Percentiles rank a stretch among this genome's conserved stretches.
These are phyloP conservation scores for Drosophila pseudoobscura DNA, from an alignment of 1,140 invertebrate genomes.

Conservation along the genomic window DNA sequence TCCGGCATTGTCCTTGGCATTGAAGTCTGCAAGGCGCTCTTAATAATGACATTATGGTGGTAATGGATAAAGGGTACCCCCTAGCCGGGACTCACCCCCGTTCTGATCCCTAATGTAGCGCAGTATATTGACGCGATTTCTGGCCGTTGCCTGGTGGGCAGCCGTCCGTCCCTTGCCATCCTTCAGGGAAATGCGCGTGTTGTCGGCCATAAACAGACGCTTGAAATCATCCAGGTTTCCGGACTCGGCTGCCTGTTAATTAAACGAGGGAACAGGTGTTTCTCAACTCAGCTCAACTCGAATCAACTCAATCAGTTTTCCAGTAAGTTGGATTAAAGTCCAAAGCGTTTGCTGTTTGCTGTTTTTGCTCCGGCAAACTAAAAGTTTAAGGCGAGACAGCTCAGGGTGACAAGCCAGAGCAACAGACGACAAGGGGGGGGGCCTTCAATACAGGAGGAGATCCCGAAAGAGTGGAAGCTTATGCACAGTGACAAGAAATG, in stretches of 20 bases:
- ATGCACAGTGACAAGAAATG: constrained; percentile 18
- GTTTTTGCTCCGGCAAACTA: neutral
- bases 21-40: constrained; percentile 87
- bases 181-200: constrained; percentile 86
- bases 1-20: constrained; percentile 89
- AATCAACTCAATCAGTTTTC: constrained; percentile 5
- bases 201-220: constrained; percentile 88
- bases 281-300: neutral
- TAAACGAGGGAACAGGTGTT: constrained; percentile 19
- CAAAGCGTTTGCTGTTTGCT: constrained; percentile 20
- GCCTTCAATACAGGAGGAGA: too few relatives aligned
- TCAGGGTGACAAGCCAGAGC: too few relatives aligned
- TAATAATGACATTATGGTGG: neutral
- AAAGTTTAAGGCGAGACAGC: too few relatives aligned
- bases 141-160: constrained; percentile 90
- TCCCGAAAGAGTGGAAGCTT: too few relatives aligned
- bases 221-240: constrained; percentile 92
- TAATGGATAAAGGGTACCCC: neutral
- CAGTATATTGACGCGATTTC: constrained; percentile 90
- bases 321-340: constrained; percentile 33
- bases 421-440: too few relatives aligned
- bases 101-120: constrained; percentile 89
- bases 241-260: constrained; percentile 89
- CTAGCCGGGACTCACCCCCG: constrained; percentile 86
- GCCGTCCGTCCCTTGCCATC: constrained; percentile 90